Conservation (phyloP, 2,797 vertebrate genomes). For the Paramormyrops hopkinsi region DNA sequence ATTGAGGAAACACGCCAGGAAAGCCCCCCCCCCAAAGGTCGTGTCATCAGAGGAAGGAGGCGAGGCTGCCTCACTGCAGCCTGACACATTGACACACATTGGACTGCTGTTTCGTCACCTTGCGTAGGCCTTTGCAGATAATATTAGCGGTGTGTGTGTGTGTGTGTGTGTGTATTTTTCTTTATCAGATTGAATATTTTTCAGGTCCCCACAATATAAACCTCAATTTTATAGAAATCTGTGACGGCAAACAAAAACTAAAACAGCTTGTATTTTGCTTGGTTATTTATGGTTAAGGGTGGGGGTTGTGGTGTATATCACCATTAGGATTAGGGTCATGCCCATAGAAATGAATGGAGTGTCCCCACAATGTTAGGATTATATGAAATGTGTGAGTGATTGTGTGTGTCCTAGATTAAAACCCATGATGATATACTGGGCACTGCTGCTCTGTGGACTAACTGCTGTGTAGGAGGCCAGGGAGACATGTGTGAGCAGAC, state of each 20-base stretch:
- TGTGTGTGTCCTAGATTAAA: not conserved
- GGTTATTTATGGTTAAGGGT: not conserved
- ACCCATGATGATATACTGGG: not conserved
- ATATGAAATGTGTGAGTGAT: not conserved
- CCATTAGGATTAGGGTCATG: not conserved
- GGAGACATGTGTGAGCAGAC: constrained; percentile 23
- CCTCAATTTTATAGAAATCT: not conserved
- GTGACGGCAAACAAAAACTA: not conserved
- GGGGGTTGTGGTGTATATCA: not conserved
- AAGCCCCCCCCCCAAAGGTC: constrained; percentile 10
- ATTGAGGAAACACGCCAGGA: constrained; percentile 2
- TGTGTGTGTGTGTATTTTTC: not conserved
- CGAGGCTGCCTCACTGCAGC: constrained; percentile 12
- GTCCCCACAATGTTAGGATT: not conserved
- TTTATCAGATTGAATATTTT: not conserved
- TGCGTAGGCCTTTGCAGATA: constrained; percentile 1
- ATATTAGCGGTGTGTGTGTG: not conserved
- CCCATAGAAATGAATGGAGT: not conserved
- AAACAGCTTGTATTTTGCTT: not conserved
- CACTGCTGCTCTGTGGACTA: constrained; percentile 13
- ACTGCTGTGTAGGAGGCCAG: constrained; percentile 16
- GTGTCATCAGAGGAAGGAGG: not conserved
- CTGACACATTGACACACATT: constrained; percentile 30
- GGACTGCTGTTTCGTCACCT: constrained; percentile 24
- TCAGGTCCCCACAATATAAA: not conserved